Evolutionary conservation across 2,797 vertebrate genomes (phyloP).

Genomic region (Enteromius unitaeniatus): DNA sequence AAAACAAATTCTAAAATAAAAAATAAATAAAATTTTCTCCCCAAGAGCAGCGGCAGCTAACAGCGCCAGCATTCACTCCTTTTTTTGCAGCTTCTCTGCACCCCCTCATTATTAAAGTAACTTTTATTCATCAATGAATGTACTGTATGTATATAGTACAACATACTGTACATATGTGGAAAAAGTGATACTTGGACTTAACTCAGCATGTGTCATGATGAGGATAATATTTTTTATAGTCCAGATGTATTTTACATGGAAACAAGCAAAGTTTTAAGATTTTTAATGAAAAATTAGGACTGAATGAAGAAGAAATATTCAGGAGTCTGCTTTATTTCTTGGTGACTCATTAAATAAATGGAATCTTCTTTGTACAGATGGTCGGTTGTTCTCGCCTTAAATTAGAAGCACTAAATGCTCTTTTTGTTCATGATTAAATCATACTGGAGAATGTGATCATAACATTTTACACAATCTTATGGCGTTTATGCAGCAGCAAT

Average conservation of each 20-base stretch:
- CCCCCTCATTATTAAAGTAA: slow-evolving; percentile 1
- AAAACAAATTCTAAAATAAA: too few relatives aligned
- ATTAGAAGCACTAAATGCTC: not conserved
- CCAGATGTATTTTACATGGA: not conserved
- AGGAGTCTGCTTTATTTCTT: not conserved
- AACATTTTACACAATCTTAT: not conserved
- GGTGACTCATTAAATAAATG: not conserved
- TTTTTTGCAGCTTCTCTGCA: too few relatives aligned
- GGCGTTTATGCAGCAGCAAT: not conserved
- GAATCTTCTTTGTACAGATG: slow-evolving; percentile 10
- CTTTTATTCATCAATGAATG: slow-evolving; percentile 7
- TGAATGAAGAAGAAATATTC: not conserved
- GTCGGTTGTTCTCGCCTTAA: not conserved
- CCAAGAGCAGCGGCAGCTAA: too few relatives aligned
- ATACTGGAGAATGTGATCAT: not conserved
- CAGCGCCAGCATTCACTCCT: too few relatives aligned
- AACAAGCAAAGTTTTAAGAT: not conserved
- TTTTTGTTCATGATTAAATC: not conserved
- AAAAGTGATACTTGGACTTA: not conserved
- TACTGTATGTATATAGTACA: not conserved
- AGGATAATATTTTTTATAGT: not conserved
- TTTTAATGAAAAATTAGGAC: not conserved
- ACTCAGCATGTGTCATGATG: not conserved
- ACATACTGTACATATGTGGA: not conserved
- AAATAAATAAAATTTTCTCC: too few relatives aligned